Evolutionary conservation across 2,888 invertebrate species (phyloP).

Genomic region (Himalopsyche anomala): DNA sequence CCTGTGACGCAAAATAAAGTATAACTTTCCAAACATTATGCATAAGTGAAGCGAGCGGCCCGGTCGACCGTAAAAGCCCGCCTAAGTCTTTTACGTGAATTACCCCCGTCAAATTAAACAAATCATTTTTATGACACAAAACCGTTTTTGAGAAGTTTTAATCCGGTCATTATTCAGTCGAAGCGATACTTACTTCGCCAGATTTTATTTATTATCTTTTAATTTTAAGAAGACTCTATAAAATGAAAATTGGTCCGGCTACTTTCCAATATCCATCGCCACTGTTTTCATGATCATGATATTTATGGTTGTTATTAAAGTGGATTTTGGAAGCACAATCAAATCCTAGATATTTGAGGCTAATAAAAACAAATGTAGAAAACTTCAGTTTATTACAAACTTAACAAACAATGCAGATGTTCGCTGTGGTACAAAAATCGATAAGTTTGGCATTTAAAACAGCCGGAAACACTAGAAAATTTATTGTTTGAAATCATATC

Average conservation of each 20-base stretch:
- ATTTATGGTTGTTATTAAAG: no score
- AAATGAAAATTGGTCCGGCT: background rate
- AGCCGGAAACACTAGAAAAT: no score
- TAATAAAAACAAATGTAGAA: no score
- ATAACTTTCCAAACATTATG: constrained; percentile 27
- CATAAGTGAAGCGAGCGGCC: constrained; percentile 25
- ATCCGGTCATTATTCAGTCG: background rate
- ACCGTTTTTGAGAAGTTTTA: constrained; percentile 30
- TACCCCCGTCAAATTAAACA: constrained; percentile 26
- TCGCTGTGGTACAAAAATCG: no score
- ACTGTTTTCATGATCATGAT: no score
- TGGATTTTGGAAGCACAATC: no score
- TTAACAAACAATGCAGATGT: no score
- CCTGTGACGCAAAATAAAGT: constrained; percentile 38
- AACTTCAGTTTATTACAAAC: no score
- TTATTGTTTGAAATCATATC: no score
- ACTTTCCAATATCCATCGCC: background rate
- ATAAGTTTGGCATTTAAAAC: no score
- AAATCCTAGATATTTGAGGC: no score
- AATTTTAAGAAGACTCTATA: background rate
- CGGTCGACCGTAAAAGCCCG: constrained; percentile 15
- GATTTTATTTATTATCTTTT: constrained; percentile 3
- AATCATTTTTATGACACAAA: constrained; percentile 22
- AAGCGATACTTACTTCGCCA: background rate
- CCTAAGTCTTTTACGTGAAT: background rate